A percentile compares a stretch with the other conserved stretches of the same genome.
Conservation (phyloP, 2,797 vertebrate genomes). For the Anableps anableps region DNA sequence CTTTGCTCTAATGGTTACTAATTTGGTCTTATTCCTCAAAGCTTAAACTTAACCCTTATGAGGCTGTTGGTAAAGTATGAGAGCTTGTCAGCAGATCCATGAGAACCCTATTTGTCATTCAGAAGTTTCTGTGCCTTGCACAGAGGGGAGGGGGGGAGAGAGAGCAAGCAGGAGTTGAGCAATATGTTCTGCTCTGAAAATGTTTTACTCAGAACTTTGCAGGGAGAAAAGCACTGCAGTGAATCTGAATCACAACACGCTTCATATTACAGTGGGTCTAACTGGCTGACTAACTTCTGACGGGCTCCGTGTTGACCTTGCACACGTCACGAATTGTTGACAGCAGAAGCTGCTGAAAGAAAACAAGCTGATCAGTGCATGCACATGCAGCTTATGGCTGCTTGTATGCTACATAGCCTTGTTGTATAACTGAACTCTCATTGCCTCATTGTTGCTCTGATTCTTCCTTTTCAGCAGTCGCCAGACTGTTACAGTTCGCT, state of each 20-base stretch:
- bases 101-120: conserved; percentile 35
- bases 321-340: neutral
- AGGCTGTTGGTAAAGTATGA: conserved; percentile 1
- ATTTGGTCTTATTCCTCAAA: neutral
- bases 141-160: neutral
- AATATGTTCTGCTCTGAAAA: conserved; percentile 59
- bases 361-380: conserved; percentile 5
- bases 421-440: conserved; percentile 47
- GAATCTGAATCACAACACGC: conserved; percentile 19
- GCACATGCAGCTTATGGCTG: neutral
- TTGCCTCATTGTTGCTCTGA: conserved; percentile 44
- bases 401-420: neutral
- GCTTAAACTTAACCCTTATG: neutral
- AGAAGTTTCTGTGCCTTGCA: conserved; percentile 8
- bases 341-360: neutral
- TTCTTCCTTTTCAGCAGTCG: conserved; percentile 24
- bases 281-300: conserved; percentile 16
- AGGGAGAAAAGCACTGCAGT: conserved; percentile 23
- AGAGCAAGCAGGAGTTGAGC: conserved; percentile 41
- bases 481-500: conserved; percentile 3
- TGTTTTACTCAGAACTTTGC: conserved; percentile 41
- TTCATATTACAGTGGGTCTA: conserved; percentile 35
- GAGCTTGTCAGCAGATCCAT: conserved; percentile 6
- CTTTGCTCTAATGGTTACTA: neutral
- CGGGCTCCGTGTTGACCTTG: neutral